Evolutionary conservation across 2,113 vertebrate genomes (phyloP), one percentile per base, ranked within the genome.

Genomic region (Trematomus loennbergii): DNA sequence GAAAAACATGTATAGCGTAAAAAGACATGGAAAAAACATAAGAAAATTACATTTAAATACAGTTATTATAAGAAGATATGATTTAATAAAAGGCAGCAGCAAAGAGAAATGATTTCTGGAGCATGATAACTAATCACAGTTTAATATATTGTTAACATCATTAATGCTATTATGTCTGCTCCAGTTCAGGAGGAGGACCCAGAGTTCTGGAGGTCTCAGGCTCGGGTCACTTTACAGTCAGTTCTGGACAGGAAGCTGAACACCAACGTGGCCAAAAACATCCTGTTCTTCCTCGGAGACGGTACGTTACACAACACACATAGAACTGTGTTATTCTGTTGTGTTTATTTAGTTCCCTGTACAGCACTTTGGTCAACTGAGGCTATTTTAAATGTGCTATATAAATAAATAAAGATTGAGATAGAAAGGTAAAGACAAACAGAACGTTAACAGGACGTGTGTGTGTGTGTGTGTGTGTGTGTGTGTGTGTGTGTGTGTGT

Each of bases 281-380:
- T 95, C 18, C 55, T 96, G 52, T 82, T 96, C 46, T 96, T 96
- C 81, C 91, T 96, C 0, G 95, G 95, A 66, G 95, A 96, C 50
- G 95, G 95, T 96, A 55, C 50, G 87, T 82, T 59, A 20, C 63
- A 22, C 46, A 55, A 29, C 68, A 20, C 40, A 10, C 0, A 9
- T 18, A 69, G 55, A 13, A 43, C 50, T 15, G 6, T 55, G 53
- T 12, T 5, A 29, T 29, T 29, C 29, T 29, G 3, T 29, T 4
- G 29, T 29, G 29, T 29, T 29, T 29, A 29, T 29, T 29, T 29
- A 29, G 29, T 3, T 29, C 29, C 29, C 22, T 5, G 9, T 58
- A 11, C 0, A 17, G 49, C 49, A 77, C 36, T 43, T 40, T 49
- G 58, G 57, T 25, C 25, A 2, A 25, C 25, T 29, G 29, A 29